Evolutionary conservation across 2,113 vertebrate genomes (phyloP).

Genomic region (Trematomus loennbergii): DNA sequence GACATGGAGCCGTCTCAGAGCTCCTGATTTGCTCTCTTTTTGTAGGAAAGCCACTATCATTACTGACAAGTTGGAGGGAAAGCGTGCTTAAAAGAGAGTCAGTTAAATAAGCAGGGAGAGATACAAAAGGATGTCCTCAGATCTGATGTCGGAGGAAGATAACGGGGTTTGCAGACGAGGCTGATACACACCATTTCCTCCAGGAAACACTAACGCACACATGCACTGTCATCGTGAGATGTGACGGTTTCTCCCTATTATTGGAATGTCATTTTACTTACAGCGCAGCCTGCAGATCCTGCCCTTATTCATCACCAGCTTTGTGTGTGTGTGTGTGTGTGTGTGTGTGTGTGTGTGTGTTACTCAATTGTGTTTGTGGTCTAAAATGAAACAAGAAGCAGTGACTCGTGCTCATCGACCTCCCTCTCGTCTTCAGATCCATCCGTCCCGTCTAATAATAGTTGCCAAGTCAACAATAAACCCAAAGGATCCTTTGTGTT

Average conservation of each 20-base stretch:
- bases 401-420: conserved; percentile 49
- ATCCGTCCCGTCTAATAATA: conserved; percentile 63
- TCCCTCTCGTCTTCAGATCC: conserved; percentile 29
- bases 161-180: conserved; percentile 52
- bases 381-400: conserved; percentile 45
- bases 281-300: conserved; percentile 43
- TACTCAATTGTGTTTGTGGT: conserved; percentile 29
- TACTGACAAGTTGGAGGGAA: conserved; percentile 39
- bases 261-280: conserved; percentile 64
- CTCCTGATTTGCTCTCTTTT: conserved; percentile 1
- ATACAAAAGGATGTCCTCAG: conserved; percentile 34
- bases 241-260: conserved; percentile 44
- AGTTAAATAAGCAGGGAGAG: conserved; percentile 49
- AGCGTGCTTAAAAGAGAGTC: conserved; percentile 32
- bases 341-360: neutral
- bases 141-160: conserved; percentile 56
- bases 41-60: conserved; percentile 43
- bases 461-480: conserved; percentile 73
- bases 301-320: conserved; percentile 59
- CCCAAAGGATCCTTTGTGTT: conserved; percentile 54
- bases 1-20: conserved; percentile 8
- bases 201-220: conserved; percentile 33
- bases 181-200: conserved; percentile 39
- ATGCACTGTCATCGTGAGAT: conserved; percentile 26
- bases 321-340: neutral